These are phyloP conservation scores for Germaria angustata DNA, from an alignment of 2,888 invertebrate species.

Conservation along the genomic window DNA sequence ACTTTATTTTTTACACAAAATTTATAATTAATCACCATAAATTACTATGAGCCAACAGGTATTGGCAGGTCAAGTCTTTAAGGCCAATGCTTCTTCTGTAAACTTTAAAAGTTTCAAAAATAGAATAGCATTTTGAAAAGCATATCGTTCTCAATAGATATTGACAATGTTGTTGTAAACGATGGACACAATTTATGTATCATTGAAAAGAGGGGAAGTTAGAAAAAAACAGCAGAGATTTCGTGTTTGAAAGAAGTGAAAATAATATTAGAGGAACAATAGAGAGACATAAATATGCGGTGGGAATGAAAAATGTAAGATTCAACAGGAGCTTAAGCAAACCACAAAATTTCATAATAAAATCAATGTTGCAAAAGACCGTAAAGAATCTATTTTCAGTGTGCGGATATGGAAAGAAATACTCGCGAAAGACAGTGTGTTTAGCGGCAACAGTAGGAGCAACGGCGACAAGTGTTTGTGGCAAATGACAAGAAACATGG, in stretches of 20 bases:
- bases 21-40: too few species aligned
- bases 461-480: neutral
- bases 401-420: constrained; percentile 10
- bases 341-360: constrained; percentile 24
- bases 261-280: neutral
- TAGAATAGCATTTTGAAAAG: too few species aligned
- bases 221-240: too few species aligned
- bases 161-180: too few species aligned
- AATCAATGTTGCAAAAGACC: constrained; percentile 51
- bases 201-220: too few species aligned
- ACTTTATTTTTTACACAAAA: too few species aligned
- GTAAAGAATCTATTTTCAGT: constrained; percentile 55
- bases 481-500: neutral
- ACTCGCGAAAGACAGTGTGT: neutral
- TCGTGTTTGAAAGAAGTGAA: neutral
- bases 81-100: too few species aligned
- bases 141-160: too few species aligned
- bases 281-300: neutral
- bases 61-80: too few species aligned
- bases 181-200: too few species aligned
- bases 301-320: neutral
- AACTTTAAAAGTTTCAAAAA: too few species aligned
- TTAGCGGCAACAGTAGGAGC: constrained; percentile 1
- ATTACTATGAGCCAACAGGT: too few species aligned
- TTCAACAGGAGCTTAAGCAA: constrained; percentile 12